phyloP scores from a whole-genome alignment of 1,140 invertebrate species.

The Pseudomyrmex gracilis region DNA sequence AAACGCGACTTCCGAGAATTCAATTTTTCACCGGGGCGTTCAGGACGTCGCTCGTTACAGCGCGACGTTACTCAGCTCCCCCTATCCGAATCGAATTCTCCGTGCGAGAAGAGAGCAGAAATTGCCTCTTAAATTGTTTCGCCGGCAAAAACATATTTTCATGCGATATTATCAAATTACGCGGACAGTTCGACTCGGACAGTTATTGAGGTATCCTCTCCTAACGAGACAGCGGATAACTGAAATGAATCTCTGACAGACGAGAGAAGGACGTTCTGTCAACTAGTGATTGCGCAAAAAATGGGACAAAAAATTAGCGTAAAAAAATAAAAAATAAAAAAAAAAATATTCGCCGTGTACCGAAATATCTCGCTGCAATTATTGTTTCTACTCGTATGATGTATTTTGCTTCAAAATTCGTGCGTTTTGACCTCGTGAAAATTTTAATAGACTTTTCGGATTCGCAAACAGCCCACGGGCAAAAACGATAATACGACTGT shows the following conservation, averaged over 20 bases:
- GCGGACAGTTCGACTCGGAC: not conserved
- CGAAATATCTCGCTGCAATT: not conserved
- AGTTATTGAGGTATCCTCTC: constrained; percentile 13
- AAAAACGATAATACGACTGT: constrained; percentile 50
- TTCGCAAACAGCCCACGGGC: constrained; percentile 53
- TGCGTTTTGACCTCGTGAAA: constrained; percentile 23
- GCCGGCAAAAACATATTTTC: constrained; percentile 29
- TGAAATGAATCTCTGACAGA: not conserved
- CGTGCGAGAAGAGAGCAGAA: not conserved
- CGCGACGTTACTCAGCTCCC: not conserved
- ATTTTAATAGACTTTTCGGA: constrained; percentile 58
- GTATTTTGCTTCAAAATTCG: constrained; percentile 5
- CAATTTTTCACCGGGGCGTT: constrained; percentile 53
- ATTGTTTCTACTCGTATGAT: not conserved
- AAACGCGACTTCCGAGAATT: constrained; percentile 29
- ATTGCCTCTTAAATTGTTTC: not conserved
- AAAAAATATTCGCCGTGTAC: no score
- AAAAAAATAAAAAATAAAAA: no score
- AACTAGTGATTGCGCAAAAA: not conserved
- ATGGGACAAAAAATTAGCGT: not conserved
- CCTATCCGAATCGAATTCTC: constrained; percentile 21
- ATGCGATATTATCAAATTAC: constrained; percentile 35
- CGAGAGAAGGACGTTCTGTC: not conserved
- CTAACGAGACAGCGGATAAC: constrained; percentile 7
- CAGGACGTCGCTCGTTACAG: constrained; percentile 47